Conservation (phyloP, 1,140 invertebrate species). For the Holcopasites calliopsidis region DNA sequence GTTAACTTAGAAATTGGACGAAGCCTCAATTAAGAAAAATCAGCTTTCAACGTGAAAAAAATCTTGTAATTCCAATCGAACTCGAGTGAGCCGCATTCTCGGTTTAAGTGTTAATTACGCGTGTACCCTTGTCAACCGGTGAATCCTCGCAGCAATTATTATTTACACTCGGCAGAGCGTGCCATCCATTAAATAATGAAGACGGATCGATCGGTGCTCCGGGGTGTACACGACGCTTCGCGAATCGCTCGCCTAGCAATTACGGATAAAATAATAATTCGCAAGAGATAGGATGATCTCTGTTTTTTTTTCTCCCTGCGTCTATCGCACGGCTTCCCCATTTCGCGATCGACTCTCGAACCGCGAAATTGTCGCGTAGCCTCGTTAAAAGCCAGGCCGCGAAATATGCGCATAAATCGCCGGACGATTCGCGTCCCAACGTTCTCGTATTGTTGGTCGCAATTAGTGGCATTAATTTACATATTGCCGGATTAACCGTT, state of each 20-base stretch:
- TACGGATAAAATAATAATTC: conserved; percentile 26
- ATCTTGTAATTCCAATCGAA: too few relatives aligned
- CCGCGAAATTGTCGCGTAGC: conserved; percentile 37
- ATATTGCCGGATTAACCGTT: conserved; percentile 73
- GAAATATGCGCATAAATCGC: conserved; percentile 62
- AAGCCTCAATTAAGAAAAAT: too few relatives aligned
- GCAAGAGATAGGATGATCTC: neutral
- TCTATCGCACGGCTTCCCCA: neutral
- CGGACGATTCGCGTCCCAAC: conserved; percentile 37
- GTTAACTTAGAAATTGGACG: too few relatives aligned
- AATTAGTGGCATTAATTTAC: conserved; percentile 73
- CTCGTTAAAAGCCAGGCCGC: conserved; percentile 47
- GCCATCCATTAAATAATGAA: conserved; percentile 3
- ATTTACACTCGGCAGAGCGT: neutral
- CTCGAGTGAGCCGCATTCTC: too few relatives aligned
- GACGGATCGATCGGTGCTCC: neutral
- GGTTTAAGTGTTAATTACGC: neutral
- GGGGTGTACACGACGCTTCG: neutral
- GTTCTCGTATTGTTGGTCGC: conserved; percentile 68
- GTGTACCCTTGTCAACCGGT: too few relatives aligned
- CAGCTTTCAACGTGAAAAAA: too few relatives aligned
- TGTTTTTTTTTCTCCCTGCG: conserved; percentile 8
- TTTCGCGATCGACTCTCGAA: conserved; percentile 27
- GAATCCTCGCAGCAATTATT: conserved; percentile 3
- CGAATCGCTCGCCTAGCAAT: neutral